Evolutionary conservation across 2,113 vertebrate species (phyloP), one percentile per base, ranked within the genome.

Genomic region (Spheniscus mendiculus): DNA sequence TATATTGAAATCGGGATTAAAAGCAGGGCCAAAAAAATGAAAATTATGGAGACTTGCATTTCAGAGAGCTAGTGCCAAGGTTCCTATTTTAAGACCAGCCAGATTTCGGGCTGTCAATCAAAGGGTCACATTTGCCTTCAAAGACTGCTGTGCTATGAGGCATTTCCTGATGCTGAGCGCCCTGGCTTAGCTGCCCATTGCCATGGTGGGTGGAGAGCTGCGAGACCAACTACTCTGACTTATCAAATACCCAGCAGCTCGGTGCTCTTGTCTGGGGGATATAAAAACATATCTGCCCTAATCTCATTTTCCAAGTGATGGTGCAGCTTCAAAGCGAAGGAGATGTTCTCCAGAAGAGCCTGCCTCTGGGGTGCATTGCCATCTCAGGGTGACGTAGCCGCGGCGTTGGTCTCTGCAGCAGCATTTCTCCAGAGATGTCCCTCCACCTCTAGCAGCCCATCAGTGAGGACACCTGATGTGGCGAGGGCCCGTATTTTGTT

Each of bases 51-150:
- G 70, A 65, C 65, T 26, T 61, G 52, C 69, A 61, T 87, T 83
- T 91, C 78, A 72, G 84, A 85, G 45, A 87, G 34, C 70, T 45
- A 42, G 38, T n/a, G 81, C 3, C 47, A 70, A 83, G 32, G 49
- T 61, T 90, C 87, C 76, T 85, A 65, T 91, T 94, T 90, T 67
- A 87, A 87, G 38, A 63, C 65, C 45, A 18, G 36, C 65, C 89
- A 91, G 74, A 61, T 90, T 90, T 91, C 85, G 87, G 90, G 74
- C 74, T 96, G 93, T 44, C 94, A 93, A 32, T 95, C 93, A 87
- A 89, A 95, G 70, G 81, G 73, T 91, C 84, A 87, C 87, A 53
- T 72, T 94, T 79, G 87, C 66, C 84, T 94, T 92, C 89, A 93
- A 79, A 94, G 87, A 30, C 61, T 15, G 34, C 66, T 34, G 49